Base-by-base conservation (phyloP, 2,888 invertebrate species). In the Pediacus dermestoides region DNA sequence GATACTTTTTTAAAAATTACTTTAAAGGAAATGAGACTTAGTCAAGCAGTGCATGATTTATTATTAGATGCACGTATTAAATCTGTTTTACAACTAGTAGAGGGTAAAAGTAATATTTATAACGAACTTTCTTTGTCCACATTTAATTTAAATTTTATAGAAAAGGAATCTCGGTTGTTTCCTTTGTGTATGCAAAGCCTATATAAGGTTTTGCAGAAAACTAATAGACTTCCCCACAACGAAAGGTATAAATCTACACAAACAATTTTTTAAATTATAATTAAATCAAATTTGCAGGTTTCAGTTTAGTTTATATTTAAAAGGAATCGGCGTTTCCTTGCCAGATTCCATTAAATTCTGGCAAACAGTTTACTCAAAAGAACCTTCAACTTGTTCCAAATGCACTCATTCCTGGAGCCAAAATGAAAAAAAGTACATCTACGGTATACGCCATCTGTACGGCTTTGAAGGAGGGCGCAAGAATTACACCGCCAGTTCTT, bases 401-500 rank as follows among this genome's bases (percentile, higher is more conserved):
- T 84, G 83, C 52, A 68, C 70, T 11, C 85, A 85, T 52, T 72
- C 68, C 48, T 85, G 85, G 85, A 71, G 75, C 33, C 72, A 71
- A 30, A 76, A 79, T 64, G 75, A 76, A 47, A 75, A 73, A 35
- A 47, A 49, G n/a, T 60, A 58, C 22, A 46, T 57, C 30, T 60
- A 60, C 45, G 80, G 81, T 39, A 81, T 85, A 33, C 70, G 82
- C 42, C 85, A 85, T 57, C 70, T 84, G 66, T 85, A 85, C 70
- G 85, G 85, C 1, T 66, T 83, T 31, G 83, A 83, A 66, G 85
- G 85, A n/a, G 49, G 54, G 10, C 71, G 76, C 48, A 79, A 72
- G 52, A 74, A 72, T 52, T 84, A 84, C 53, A 63, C 67, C 26
- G 77, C 77, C 9, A 77, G 77, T 25, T 74, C 71, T 44, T 85